Conservation (phyloP, 2,888 invertebrate genomes). For the Luperina nickerlii region DNA sequence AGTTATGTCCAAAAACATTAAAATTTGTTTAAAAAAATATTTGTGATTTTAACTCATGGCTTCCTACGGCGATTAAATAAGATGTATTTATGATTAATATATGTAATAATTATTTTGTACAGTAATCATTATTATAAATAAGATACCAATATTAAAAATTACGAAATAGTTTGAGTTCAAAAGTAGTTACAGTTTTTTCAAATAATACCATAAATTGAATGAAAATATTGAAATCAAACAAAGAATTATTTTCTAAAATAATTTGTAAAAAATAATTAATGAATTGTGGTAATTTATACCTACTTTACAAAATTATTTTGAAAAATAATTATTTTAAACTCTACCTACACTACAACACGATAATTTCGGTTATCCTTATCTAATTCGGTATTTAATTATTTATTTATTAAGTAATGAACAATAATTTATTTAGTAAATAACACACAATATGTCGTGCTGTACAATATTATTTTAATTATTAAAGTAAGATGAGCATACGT, state of each 20-base stretch:
- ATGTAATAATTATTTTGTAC: constrained; percentile 48
- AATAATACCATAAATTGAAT: not conserved
- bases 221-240: not conserved
- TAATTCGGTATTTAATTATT: constrained; percentile 41
- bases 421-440: constrained; percentile 53
- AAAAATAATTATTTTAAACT: not conserved
- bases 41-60: constrained; percentile 61
- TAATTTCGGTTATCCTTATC: not conserved
- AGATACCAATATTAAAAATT: not conserved
- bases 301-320: not conserved
- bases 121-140: constrained; percentile 23
- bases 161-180: constrained; percentile 4
- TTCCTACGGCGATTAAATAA: constrained; percentile 48
- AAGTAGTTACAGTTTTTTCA: constrained; percentile 2
- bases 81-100: constrained; percentile 33
- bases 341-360: not conserved
- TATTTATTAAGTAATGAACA: constrained; percentile 59
- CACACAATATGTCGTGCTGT: constrained; percentile 50
- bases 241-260: not conserved
- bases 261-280: not conserved
- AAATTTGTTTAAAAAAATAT: constrained; percentile 27
- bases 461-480: constrained; percentile 61
- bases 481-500: constrained; percentile 50
- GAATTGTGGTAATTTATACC: too few species aligned
- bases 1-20: constrained; percentile 36